Evolutionary conservation across 2,113 vertebrate genomes (phyloP).

Genomic region (Nesogale talazaci): DNA sequence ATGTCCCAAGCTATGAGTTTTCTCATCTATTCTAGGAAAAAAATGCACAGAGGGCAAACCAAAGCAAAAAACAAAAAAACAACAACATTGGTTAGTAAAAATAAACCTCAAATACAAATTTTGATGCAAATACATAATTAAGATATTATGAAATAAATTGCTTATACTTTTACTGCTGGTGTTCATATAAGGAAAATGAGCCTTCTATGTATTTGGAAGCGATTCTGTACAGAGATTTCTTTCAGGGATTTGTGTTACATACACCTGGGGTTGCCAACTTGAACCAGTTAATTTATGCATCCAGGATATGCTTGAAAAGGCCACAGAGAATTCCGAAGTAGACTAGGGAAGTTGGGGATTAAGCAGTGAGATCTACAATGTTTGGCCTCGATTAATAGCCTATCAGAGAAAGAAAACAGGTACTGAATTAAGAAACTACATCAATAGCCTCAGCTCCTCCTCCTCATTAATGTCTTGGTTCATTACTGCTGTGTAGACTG

Average conservation of each 20-base stretch:
- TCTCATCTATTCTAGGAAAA: neutral
- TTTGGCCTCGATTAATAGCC: slow-evolving; percentile 38
- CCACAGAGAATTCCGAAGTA: neutral
- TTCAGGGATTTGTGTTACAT: neutral
- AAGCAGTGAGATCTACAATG: neutral
- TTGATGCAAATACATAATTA: neutral
- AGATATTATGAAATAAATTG: neutral
- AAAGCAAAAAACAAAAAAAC: too few relatives aligned
- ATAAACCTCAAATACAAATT: slow-evolving; percentile 2
- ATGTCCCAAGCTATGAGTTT: slow-evolving; percentile 9
- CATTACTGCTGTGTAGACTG: slow-evolving; percentile 89
- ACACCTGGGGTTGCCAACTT: neutral
- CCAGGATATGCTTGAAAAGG: neutral
- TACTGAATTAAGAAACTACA: neutral
- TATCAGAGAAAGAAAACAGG: neutral
- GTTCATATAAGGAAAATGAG: neutral
- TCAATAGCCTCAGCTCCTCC: neutral
- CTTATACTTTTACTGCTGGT: neutral
- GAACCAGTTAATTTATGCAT: neutral
- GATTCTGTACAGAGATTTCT: neutral
- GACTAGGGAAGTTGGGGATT: neutral
- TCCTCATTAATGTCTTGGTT: neutral
- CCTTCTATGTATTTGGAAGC: neutral
- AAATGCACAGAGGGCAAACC: too few relatives aligned
- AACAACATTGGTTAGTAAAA: neutral